Evolutionary conservation across 2,113 vertebrate species (phyloP).

Genomic region (Regulus satrapa): DNA sequence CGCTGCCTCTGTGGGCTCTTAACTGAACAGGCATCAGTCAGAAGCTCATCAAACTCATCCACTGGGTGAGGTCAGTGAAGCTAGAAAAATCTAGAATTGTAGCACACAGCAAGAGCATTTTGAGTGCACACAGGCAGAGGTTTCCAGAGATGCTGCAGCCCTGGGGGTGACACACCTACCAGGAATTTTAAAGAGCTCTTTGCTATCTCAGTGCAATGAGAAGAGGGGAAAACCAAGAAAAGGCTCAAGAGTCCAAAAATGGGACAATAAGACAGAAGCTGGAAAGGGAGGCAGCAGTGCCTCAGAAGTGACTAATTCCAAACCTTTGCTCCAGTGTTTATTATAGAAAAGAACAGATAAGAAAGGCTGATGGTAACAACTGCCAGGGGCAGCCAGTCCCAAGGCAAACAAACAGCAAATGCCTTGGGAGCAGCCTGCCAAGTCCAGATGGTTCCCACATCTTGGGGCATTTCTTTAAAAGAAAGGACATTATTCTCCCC

Average conservation of each 20-base stretch:
- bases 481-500: neutral
- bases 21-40: neutral
- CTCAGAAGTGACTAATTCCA: conserved; percentile 31
- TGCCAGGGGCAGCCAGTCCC: conserved; percentile 25
- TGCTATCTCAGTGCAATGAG: neutral
- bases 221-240: neutral
- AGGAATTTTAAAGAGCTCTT: neutral
- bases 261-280: neutral
- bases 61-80: neutral
- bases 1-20: neutral
- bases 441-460: neutral
- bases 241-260: neutral
- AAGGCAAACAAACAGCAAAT: conserved; percentile 41
- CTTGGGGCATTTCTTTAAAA: neutral
- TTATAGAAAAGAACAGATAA: conserved; percentile 52
- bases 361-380: conserved; percentile 5
- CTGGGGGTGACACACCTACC: neutral
- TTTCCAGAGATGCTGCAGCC: neutral
- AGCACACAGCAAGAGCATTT: neutral
- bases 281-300: neutral
- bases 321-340: conserved; percentile 18
- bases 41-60: neutral
- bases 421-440: conserved; percentile 6
- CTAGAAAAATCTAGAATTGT: neutral
- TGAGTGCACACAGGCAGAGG: neutral